Base-by-base conservation (phyloP, 1,140 invertebrate genomes). In the Adelges cooleyi region DNA sequence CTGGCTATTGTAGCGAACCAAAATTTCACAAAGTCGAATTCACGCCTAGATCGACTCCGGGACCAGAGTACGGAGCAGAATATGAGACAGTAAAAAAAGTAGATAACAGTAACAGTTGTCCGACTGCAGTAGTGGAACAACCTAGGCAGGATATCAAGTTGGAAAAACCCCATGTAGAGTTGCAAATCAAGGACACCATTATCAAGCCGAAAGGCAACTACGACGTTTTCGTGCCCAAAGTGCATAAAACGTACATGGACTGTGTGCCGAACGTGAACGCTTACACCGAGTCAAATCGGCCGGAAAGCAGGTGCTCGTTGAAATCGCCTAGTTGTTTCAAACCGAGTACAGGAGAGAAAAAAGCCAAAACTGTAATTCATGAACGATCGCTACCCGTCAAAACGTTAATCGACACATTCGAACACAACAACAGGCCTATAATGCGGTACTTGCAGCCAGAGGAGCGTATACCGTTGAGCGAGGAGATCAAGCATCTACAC, bases 401-500 rank as follows among this genome's bases (percentile, higher is more conserved):
- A 69, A 79, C 80, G 22, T 68, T 86, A 17, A 85, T 86, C 49
- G 75, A 79, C 56, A 80, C 78, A 62, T 86, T 85, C 68, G 81
- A 84, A 69, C 78, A 83, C 70, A 80, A 76, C 0, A 77, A 77
- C 10, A 73, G 80, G 71, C 81, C 81, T 2, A 67, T 77, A 4
- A 74, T 83, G 70, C 77, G 78, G 38, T 80, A 79, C 50, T 81
- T 81, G 69, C 79, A 81, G 70, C 75, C 80, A 18, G 74, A 77
- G 65, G 73, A 77, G 11, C 71, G 72, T 36, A 66, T 73, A 8
- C 71, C 74, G 4, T 48, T 62, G 13, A 62, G 56, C 1, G 42
- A 18, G 70, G 71, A 22, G 1, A 66, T 53, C 29, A 54, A 23
- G 33, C 40, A 52, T 13, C 33, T 56, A 17, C 42, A 46, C 22